Evolutionary conservation across 2,888 invertebrate genomes (phyloP).

Genomic region (Pardosa pseudoannulata): DNA sequence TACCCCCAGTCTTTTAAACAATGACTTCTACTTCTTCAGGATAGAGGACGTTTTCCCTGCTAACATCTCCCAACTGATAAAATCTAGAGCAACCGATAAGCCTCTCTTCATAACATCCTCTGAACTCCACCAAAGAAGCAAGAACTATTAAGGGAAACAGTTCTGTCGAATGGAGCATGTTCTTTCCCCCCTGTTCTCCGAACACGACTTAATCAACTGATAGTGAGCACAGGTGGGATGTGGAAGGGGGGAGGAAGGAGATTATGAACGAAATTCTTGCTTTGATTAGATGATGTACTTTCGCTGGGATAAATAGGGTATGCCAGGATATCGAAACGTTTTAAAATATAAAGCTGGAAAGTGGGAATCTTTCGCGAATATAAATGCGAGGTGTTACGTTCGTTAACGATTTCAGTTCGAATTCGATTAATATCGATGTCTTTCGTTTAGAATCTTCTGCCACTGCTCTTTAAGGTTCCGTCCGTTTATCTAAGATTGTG

Average conservation of each 20-base stretch:
- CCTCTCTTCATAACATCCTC: neutral
- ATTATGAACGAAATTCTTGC: neutral
- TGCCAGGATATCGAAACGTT: neutral
- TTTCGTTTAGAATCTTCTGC: too few species aligned
- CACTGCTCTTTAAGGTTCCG: too few species aligned
- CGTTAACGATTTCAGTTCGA: too few species aligned
- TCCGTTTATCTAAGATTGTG: too few species aligned
- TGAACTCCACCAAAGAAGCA: neutral
- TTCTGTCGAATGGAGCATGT: neutral
- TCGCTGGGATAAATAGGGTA: neutral
- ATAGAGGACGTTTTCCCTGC: neutral
- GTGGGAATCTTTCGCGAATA: neutral
- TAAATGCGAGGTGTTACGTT: too few species aligned
- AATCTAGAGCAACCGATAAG: neutral
- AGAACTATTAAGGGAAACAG: neutral
- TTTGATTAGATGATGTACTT: neutral
- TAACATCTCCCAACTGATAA: neutral
- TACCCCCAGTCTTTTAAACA: neutral
- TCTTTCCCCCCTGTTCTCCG: neutral
- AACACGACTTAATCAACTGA: constrained; percentile 12
- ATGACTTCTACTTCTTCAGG: neutral
- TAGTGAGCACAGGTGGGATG: neutral
- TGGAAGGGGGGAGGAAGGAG: neutral
- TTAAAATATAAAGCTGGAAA: neutral
- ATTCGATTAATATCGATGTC: too few species aligned